Base-by-base conservation (phyloP, 2,113 vertebrate genomes). In the Merops nubicus region DNA sequence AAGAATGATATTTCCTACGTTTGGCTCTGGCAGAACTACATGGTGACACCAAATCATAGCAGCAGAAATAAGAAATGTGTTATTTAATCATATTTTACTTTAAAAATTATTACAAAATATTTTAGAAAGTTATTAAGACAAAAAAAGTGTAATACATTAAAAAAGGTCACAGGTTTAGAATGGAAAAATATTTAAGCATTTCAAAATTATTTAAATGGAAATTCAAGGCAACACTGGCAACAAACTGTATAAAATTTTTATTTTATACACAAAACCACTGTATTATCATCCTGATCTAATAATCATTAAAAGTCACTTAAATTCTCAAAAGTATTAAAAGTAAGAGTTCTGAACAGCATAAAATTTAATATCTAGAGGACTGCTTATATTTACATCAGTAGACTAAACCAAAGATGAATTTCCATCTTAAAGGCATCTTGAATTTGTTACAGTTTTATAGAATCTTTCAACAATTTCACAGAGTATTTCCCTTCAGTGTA, bases 81-180 rank as follows among this genome's bases (percentile, higher is more conserved):
- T 87, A 79, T 48, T 94, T 92, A 84, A 33, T 74, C 86, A 67
- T 57, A 13, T 28, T 98, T 98, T 98, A 98, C 98, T 98, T 96
- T 1, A 42, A 97, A 97, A 97, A 72, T 42, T 0, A 88, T 94
- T 98, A 96, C 53, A 98, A 96, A 98, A 96, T 90, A 90, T 81
- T 93, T 86, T 88, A 79, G 23, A 45, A 92, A 91, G 56, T 70
- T 75, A 43, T 57, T 83, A 47, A 64, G 65, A 80, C 23, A 36
- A 85, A 85, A 90, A 93, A 70, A 76, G 70, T 29, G 40, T 38
- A 64, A 85, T 56, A 81, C 67, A 86, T 57, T 93, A 40, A 85
- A 96, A 94, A 96, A 75, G 34, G 43, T 25, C 73, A 95, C 67
- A 94, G 75, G 64, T 94, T 97, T 95, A 95, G 56, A 97, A 81